Conservation (phyloP, 2,113 vertebrate genomes). For the Parotia lawesii region DNA sequence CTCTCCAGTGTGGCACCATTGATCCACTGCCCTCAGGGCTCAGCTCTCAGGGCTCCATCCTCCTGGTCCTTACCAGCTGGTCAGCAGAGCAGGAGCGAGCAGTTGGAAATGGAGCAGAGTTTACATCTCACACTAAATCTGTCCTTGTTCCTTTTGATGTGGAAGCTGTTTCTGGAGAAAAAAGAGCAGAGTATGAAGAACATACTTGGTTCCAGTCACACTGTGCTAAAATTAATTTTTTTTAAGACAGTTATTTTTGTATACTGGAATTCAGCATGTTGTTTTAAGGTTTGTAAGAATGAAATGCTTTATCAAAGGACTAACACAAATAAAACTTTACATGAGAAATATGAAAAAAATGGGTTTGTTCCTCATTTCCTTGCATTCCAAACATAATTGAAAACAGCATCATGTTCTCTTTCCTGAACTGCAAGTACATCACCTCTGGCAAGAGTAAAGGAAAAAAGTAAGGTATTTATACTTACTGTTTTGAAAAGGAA, state of each 20-base stretch:
- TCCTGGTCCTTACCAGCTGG: not conserved
- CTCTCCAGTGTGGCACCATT: not conserved
- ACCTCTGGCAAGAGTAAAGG: not conserved
- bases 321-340: conserved; percentile 30
- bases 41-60: not conserved
- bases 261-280: not conserved
- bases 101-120: not conserved
- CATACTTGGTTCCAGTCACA: not conserved
- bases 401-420: not conserved
- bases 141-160: not conserved
- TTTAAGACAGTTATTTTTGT: conserved; percentile 51
- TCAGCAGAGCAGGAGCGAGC: not conserved
- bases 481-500: not conserved
- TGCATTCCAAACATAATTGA: not conserved
- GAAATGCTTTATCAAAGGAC: not conserved
- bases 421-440: not conserved
- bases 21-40: too few species aligned
- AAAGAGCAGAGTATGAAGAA: not conserved
- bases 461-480: not conserved
- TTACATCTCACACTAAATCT: not conserved
- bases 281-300: not conserved
- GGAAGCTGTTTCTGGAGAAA: not conserved
- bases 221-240: not conserved
- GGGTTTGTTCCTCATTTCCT: not conserved
- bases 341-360: not conserved